These are phyloP conservation scores for Neoniphon sammara DNA, from an alignment of 2,797 vertebrate species.

Conservation along the genomic window DNA sequence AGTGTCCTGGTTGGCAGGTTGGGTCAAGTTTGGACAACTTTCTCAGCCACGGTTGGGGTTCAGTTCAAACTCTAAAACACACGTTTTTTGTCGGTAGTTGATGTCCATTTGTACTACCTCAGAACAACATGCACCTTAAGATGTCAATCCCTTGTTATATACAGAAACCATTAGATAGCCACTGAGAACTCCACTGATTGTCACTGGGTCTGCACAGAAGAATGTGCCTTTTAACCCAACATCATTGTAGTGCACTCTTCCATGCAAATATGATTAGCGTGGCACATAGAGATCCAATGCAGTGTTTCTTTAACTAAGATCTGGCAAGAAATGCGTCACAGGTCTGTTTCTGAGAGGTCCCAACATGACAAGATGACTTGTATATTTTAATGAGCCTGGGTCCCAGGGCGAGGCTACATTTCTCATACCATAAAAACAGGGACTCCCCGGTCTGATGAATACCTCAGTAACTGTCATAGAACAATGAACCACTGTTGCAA, in stretches of 20 bases:
- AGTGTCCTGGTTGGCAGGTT: too few species aligned
- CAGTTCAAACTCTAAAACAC: too few species aligned
- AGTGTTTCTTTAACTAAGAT: slow-evolving; percentile 18
- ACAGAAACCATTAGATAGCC: not conserved
- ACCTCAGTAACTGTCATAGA: slow-evolving; percentile 26
- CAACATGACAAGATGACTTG: slow-evolving; percentile 46
- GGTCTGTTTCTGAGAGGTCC: not conserved
- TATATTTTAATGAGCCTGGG: slow-evolving; percentile 47
- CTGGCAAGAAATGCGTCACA: not conserved
- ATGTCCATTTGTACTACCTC: too few species aligned
- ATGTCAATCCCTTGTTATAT: too few species aligned
- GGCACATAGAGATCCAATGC: slow-evolving; percentile 5
- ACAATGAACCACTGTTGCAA: slow-evolving; percentile 35
- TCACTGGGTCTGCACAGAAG: slow-evolving; percentile 26
- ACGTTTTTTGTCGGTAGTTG: too few species aligned
- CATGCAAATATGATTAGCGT: slow-evolving; percentile 31
- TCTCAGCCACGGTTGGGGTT: too few species aligned
- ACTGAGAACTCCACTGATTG: not conserved
- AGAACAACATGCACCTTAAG: too few species aligned
- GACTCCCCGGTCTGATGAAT: slow-evolving; percentile 36
- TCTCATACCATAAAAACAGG: slow-evolving; percentile 37
- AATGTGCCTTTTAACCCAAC: slow-evolving; percentile 10
- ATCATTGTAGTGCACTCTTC: slow-evolving; percentile 16
- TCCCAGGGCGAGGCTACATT: slow-evolving; percentile 21
- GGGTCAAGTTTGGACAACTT: too few species aligned